Evolutionary conservation across 2,113 vertebrate genomes (phyloP), one percentile per base, ranked within the genome.

Genomic region (Nansenia antarctica): DNA sequence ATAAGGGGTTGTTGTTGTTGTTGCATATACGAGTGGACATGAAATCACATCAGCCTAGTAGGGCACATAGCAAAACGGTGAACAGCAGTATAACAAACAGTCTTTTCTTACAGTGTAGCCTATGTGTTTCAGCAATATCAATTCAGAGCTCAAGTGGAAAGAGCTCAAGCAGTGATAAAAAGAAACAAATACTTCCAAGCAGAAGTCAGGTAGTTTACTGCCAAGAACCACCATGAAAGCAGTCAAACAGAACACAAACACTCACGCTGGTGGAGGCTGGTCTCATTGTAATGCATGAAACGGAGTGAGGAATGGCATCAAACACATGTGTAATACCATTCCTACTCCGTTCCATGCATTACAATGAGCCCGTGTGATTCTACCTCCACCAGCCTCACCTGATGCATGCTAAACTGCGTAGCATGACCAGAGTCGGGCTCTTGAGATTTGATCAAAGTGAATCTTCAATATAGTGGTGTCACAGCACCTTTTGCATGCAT

Each of bases 391-490:
- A n/a, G n/a, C n/a, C n/a, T n/a, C n/a, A n/a, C n/a, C n/a, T n/a
- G n/a, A n/a, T n/a, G n/a, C n/a, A n/a, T n/a, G n/a, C n/a, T n/a
- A n/a, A n/a, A n/a, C n/a, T n/a, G n/a, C n/a, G n/a, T n/a, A n/a
- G n/a, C n/a, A 42, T 42, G 39, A 31, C 37, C 66, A 9, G 57
- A 49, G 80, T 55, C 65, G 65, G 55, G 45, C 72, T 65, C 1
- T 31, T 11, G 1, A 8, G 9, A 32, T 66, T 73, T 86, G 85
- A 86, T 78, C 73, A 82, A 73, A 69, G 35, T 11, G 62, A 83
- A 74, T 71, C 52, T 49, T 76, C 82, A 87, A 86, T 87, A 88
- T 85, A 88, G 74, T 72, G 81, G 85, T 82, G 85, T 79, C 31
- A 2, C 22, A 2, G 52, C 59, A 77, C 69, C 73, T 83, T 88